Evolutionary conservation across 2,113 vertebrate genomes (phyloP).

Genomic region (Upupa epops): DNA sequence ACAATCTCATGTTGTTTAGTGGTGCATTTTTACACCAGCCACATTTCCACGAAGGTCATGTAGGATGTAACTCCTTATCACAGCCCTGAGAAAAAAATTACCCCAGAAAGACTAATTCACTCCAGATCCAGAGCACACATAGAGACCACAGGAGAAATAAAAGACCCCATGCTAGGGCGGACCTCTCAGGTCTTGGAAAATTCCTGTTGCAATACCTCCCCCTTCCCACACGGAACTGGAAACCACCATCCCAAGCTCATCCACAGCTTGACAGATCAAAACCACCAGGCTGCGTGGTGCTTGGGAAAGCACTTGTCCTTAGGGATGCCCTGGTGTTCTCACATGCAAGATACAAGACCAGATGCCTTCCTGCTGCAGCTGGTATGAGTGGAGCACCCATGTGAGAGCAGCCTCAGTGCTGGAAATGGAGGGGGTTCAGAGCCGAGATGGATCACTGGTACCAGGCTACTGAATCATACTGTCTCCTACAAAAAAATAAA

Average conservation of each 20-base stretch:
- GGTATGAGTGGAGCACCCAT: not conserved
- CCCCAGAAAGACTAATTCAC: not conserved
- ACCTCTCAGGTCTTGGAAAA: not conserved
- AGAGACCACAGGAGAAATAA: not conserved
- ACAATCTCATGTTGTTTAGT: not conserved
- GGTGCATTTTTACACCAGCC: not conserved
- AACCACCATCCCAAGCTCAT: not conserved
- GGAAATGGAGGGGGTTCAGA: not conserved
- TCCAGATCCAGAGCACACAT: not conserved
- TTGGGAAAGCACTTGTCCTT: not conserved
- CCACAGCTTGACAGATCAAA: not conserved
- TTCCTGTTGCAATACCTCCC: not conserved
- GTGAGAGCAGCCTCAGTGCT: accelerated
- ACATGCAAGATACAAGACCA: accelerated
- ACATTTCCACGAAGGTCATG: not conserved
- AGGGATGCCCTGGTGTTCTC: not conserved
- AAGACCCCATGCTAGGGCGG: not conserved
- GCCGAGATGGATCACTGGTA: not conserved
- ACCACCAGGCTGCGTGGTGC: accelerated
- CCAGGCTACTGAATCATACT: not conserved
- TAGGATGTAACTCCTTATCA: not conserved
- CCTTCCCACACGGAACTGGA: not conserved
- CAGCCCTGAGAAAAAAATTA: not conserved
- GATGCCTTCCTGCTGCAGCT: not conserved
- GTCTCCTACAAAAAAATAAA: too few relatives aligned